Evolutionary conservation across 2,888 invertebrate species (phyloP), one percentile per base, ranked within the genome.

Genomic region (Cactoblastis cactorum): DNA sequence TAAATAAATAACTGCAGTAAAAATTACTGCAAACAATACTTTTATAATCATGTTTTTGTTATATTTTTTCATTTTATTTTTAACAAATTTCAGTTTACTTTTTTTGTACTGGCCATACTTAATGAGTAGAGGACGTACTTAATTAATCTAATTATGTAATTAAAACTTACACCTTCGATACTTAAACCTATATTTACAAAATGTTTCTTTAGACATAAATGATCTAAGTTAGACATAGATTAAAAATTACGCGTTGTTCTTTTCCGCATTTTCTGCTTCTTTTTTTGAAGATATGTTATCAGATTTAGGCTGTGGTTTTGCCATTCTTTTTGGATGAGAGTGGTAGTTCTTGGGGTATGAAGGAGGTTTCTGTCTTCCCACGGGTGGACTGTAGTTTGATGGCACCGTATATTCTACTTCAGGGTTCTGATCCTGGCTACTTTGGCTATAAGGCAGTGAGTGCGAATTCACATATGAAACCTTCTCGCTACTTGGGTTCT

Each of bases 401-500:
- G 71, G 68, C 18, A 65, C 55, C 5, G 78, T 74, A 46, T 86
- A 83, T 53, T 86, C 85, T 15, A 70, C 75, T 51, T 80, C 82
- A 4, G 80, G 63, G 46, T 73, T 80, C 22, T 72, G 69, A 32
- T 80, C 72, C 45, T 77, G 73, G 5, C 67, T 63, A 49, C 75
- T 55, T 49, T 79, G 77, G 33, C 71, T 74, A 47, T 74, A 63
- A 2, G 83, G 74, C 39, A 78, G 55, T 0, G 84, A 76, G 34
- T 83, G 83, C 0, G 88, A 87, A 62, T 85, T 79, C 0, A 88
- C 84, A 46, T 89, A 88, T 0, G 82, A 63, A 0, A 88, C 85
- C 55, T 82, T 86, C 53, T 86, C 86, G 47, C 69, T 71, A 6
- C 67, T 69, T 1, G 82, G 78, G 51, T 72, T 76, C 41, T 66